Evolutionary conservation across 2,797 vertebrate genomes (phyloP), one percentile per base, ranked within the genome.

Genomic region (Enteromius treurensis): DNA sequence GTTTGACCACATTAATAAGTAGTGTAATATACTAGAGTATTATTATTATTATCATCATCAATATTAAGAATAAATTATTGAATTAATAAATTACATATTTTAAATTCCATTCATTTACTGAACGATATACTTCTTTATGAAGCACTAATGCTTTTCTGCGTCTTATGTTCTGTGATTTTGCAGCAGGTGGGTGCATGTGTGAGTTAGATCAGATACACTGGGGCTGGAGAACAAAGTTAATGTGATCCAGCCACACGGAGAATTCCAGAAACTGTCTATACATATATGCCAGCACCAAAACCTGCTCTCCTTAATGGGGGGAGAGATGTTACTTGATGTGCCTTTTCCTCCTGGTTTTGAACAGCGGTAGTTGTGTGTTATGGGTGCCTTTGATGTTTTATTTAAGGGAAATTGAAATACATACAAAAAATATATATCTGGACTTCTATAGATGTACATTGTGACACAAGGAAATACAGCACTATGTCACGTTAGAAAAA

Each of bases 281-380:
- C 85, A 86, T 77, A 84, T 87, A 23, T n/a, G 60, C 64, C 76
- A 64, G 45, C 67, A 84, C 87, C 84, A 60, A 74, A 86, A 84
- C 85, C 84, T 80, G 84, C 86, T 83, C 79, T 87, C 88, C 70
- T 89, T 87, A 90, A 85, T 60, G 60, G 64, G 79, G 70, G 19
- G 77, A 65, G 82, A 85, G 86, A 90, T 91, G 90, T 90, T 83
- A 84, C 85, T 91, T 89, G 87, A 91, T 90, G 83, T 88, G 84
- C 85, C 29, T 69, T 79, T 90, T 81, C 60, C 84, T 89, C 84
- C 87, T 87, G 84, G 84, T 89, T 90, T 78, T 88, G 47, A 84
- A 75, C 77, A 84, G 65, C 82, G 86, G 87, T 79, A 75, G 87
- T 87, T 90, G 77, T 68, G 71, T 84, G 79, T 89, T 89, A 86